phyloP scores from a whole-genome alignment of 2,888 invertebrate genomes.

The Stenichneumon culpator region DNA sequence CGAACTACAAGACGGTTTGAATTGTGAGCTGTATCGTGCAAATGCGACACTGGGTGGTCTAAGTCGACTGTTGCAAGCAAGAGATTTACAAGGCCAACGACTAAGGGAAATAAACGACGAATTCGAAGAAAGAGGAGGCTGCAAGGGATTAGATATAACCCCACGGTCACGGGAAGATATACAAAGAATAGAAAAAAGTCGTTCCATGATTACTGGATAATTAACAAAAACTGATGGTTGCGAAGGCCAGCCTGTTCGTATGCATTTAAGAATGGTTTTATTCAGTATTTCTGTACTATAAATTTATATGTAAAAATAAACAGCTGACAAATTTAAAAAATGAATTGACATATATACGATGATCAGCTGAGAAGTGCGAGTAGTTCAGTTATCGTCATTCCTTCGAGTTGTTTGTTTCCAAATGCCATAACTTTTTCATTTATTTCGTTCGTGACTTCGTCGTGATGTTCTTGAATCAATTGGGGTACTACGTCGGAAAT shows the following conservation, averaged over 20 bases:
- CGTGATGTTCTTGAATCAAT: constrained; percentile 72
- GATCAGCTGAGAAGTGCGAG: constrained; percentile 59
- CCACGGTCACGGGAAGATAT: no score
- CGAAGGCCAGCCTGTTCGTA: neutral
- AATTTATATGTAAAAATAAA: neutral
- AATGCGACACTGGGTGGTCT: no score
- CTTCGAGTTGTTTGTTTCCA: constrained; percentile 65
- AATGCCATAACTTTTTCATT: constrained; percentile 10
- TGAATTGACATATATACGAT: neutral
- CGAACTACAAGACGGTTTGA: no score
- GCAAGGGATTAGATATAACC: no score
- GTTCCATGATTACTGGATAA: neutral
- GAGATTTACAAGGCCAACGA: no score
- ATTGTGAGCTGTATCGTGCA: no score
- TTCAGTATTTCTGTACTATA: constrained; percentile 7
- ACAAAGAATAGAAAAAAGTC: no score
- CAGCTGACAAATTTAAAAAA: neutral
- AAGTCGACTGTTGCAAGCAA: no score
- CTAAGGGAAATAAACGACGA: no score
- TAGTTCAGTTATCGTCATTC: constrained; percentile 64
- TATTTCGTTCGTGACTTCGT: constrained; percentile 32
- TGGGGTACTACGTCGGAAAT: constrained; percentile 72
- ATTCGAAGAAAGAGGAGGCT: no score
- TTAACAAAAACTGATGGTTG: neutral
- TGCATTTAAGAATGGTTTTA: neutral